These are phyloP conservation scores for Accipiter virgatus DNA, from an alignment of 2,113 vertebrate species.

Conservation along the genomic window DNA sequence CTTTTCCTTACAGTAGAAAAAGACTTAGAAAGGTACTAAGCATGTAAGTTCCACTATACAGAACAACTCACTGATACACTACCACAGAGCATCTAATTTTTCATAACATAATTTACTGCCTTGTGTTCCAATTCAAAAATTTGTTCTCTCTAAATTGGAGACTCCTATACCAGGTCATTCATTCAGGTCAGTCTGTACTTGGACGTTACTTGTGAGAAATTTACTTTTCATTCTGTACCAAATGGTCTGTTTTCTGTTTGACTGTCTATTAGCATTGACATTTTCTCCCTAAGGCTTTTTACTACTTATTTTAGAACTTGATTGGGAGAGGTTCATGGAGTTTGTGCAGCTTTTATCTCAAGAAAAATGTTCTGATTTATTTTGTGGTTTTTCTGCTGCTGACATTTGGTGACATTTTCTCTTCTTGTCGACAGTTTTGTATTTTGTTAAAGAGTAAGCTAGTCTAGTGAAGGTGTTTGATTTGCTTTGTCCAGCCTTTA, in stretches of 20 bases:
- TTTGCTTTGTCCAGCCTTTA: conserved; percentile 46
- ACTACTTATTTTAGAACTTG: conserved; percentile 9
- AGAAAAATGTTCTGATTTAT: conserved; percentile 44
- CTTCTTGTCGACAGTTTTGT: conserved; percentile 34
- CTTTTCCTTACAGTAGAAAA: background rate
- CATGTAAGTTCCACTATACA: background rate
- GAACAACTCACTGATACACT: background rate
- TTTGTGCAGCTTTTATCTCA: conserved; percentile 44
- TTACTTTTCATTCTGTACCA: background rate
- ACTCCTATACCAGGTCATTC: background rate
- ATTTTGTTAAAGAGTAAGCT: background rate
- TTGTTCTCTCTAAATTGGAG: background rate
- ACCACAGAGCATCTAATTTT: background rate
- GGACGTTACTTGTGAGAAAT: background rate
- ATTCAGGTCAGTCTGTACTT: background rate
- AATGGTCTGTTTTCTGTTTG: background rate
- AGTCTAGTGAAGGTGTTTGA: background rate
- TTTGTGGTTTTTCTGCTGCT: conserved; percentile 31
- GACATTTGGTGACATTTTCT: conserved; percentile 73
- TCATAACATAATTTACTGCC: background rate
- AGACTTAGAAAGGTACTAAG: background rate
- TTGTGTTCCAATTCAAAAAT: background rate
- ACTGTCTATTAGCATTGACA: conserved; percentile 43
- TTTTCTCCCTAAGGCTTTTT: conserved; percentile 3
- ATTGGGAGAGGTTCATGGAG: conserved; percentile 29